Conservation (phyloP, 2,888 invertebrate species). For the Hartigia nigra region DNA sequence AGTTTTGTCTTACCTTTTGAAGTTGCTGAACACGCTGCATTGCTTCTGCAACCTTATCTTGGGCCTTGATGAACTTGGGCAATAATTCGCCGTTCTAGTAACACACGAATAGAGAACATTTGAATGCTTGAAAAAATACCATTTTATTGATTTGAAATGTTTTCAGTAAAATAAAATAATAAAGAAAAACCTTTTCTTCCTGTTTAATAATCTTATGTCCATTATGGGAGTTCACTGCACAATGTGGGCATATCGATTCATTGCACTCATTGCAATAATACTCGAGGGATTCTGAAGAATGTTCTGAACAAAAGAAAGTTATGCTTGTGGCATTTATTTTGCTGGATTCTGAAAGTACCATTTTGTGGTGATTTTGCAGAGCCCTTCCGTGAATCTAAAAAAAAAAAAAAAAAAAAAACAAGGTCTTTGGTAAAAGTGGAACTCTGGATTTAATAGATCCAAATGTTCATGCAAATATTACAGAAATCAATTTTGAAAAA, state of each 20-base stretch:
- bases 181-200: slow-evolving; percentile 57
- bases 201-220: slow-evolving; percentile 55
- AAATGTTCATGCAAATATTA: not conserved
- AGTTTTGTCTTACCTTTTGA: slow-evolving; percentile 59
- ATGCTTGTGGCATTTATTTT: slow-evolving; percentile 17
- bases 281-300: slow-evolving; percentile 51
- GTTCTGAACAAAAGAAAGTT: slow-evolving; percentile 49
- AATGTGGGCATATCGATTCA: slow-evolving; percentile 63
- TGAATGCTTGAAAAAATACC: not conserved
- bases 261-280: slow-evolving; percentile 65
- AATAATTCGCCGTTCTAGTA: slow-evolving; percentile 54
- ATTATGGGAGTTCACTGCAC: slow-evolving; percentile 60
- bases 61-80: slow-evolving; percentile 40
- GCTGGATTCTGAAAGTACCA: slow-evolving; percentile 20
- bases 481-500: not conserved
- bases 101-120: slow-evolving; percentile 22
- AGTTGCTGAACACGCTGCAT: slow-evolving; percentile 49
- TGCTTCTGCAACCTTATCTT: slow-evolving; percentile 45
- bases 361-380: slow-evolving; percentile 52
- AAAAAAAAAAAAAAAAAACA: not conserved
- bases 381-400: slow-evolving; percentile 58
- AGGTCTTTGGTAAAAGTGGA: not conserved
- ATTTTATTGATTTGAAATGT: not conserved
- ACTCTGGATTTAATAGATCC: not conserved
- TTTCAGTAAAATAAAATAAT: not conserved